A percentile compares a stretch with the other conserved stretches of the same genome.
These are phyloP conservation scores for Pipistrellus pygmaeus DNA, from an alignment of 2,797 vertebrate genomes.

Conservation along the genomic window DNA sequence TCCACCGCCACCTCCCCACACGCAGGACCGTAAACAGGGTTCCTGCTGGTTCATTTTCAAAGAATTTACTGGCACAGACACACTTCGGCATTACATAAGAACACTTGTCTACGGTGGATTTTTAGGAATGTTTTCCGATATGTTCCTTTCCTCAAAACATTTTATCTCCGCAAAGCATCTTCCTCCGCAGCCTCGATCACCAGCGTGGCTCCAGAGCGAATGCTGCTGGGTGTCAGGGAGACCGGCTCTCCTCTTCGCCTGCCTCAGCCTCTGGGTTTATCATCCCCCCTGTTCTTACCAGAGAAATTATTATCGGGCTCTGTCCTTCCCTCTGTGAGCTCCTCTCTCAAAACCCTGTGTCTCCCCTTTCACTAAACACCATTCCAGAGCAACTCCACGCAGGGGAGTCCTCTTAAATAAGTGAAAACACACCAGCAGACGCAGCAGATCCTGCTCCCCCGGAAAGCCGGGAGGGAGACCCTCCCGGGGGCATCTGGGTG, in stretches of 20 bases:
- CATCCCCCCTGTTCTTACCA: not conserved
- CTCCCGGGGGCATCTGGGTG: not conserved
- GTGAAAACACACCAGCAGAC: not conserved
- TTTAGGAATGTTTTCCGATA: constrained; percentile 5
- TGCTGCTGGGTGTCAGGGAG: not conserved
- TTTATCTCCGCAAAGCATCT: constrained; percentile 40
- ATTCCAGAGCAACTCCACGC: not conserved
- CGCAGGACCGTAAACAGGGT: not conserved
- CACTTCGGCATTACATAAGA: not conserved
- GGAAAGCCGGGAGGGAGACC: not conserved
- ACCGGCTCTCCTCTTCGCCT: not conserved
- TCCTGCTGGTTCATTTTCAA: not conserved
- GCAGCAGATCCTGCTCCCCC: not conserved
- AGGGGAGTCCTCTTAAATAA: not conserved
- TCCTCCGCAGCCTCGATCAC: constrained; percentile 13
- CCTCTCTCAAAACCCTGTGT: not conserved
- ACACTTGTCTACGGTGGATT: not conserved
- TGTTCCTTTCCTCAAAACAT: constrained; percentile 37
- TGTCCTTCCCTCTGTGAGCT: not conserved
- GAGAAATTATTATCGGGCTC: not conserved
- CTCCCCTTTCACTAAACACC: not conserved
- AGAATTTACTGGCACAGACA: constrained; percentile 2
- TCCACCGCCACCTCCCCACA: not conserved
- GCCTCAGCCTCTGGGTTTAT: not conserved
- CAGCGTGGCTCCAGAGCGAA: not conserved